Conservation (phyloP, 1,140 invertebrate genomes). For the Bacillus rossius region DNA sequence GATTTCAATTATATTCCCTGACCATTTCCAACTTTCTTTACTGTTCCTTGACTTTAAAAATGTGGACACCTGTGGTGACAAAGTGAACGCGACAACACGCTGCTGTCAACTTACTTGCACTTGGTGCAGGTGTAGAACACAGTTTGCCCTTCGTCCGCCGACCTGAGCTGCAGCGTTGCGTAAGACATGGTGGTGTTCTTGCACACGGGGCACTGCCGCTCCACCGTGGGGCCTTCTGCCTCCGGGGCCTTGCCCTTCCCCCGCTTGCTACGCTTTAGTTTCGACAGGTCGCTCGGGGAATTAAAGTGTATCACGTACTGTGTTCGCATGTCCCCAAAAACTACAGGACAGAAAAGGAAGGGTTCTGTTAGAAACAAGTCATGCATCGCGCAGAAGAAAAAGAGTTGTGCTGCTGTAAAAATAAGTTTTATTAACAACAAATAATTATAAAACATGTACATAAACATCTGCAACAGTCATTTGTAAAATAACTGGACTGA, state of each 20-base stretch:
- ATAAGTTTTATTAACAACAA: no score
- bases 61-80: no score
- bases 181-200: slow-evolving; percentile 90
- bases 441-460: no score
- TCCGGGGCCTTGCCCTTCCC: slow-evolving; percentile 41
- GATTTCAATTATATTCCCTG: no score
- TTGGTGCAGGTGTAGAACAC: slow-evolving; percentile 95
- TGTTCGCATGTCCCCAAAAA: slow-evolving; percentile 55
- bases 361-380: no score
- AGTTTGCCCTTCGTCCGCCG: slow-evolving; percentile 98
- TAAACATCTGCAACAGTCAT: no score
- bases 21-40: no score
- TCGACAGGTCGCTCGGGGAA: slow-evolving; percentile 39
- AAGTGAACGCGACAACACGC: no score
- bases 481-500: no score
- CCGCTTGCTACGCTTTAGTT: slow-evolving; percentile 33
- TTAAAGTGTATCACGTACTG: slow-evolving; percentile 65
- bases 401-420: no score
- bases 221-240: slow-evolving; percentile 72
- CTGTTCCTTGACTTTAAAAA: no score
- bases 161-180: slow-evolving; percentile 87
- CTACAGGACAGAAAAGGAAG: slow-evolving; percentile 42
- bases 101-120: slow-evolving; percentile 69
- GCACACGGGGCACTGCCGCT: slow-evolving; percentile 86
- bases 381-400: no score